Conservation (phyloP, 1,140 invertebrate genomes). For the Condylostylus longicornis region DNA sequence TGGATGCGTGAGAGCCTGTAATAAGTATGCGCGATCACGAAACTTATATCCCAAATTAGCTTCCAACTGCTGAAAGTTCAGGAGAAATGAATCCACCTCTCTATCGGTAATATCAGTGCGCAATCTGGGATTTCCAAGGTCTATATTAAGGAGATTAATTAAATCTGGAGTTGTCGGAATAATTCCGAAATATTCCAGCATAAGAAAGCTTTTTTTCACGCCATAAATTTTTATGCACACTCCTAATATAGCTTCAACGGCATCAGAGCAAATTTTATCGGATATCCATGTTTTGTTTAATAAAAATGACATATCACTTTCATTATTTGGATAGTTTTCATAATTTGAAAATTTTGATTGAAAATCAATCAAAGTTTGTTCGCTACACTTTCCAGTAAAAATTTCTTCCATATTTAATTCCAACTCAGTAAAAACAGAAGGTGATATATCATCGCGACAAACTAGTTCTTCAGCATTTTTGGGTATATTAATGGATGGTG, state of each 20-base stretch:
- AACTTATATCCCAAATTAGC: slow-evolving; percentile 50
- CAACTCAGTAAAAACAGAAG: not conserved
- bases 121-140: slow-evolving; percentile 22
- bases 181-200: slow-evolving; percentile 60
- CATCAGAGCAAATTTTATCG: slow-evolving; percentile 49
- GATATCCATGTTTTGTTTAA: slow-evolving; percentile 9
- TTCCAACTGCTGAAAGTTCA: slow-evolving; percentile 39
- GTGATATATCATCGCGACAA: not conserved
- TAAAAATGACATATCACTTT: slow-evolving; percentile 4
- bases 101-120: slow-evolving; percentile 18
- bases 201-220: slow-evolving; percentile 36
- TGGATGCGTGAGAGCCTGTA: slow-evolving; percentile 84
- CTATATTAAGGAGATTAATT: slow-evolving; percentile 23
- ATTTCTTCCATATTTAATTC: slow-evolving; percentile 10
- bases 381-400: slow-evolving; percentile 1
- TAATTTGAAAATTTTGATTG: not conserved
- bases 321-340: slow-evolving; percentile 1
- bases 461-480: slow-evolving; percentile 10
- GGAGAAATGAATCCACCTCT: slow-evolving; percentile 34
- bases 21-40: slow-evolving; percentile 41
- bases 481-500: slow-evolving; percentile 35
- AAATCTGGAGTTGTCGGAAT: slow-evolving; percentile 35
- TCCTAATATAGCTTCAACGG: slow-evolving; percentile 70
- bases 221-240: slow-evolving; percentile 50
- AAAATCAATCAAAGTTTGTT: not conserved